Conservation (phyloP, 2,888 invertebrate genomes). For the Ametastegia equiseti region DNA sequence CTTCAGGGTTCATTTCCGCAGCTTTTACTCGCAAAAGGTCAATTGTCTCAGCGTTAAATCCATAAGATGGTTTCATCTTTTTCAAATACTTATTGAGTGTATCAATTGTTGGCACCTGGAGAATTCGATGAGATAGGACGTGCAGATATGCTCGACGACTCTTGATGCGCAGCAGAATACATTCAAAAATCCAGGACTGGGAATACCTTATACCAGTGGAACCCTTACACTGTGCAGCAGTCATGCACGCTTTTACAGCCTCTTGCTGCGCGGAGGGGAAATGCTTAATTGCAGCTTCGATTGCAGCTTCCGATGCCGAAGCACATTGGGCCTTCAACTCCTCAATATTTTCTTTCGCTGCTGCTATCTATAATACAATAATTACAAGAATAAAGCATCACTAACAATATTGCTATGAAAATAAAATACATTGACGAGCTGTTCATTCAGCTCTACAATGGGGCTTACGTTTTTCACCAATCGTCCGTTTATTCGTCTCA, state of each 20-base stretch:
- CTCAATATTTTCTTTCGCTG: neutral
- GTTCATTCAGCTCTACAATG: neutral
- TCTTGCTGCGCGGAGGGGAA: slow-evolving; percentile 1
- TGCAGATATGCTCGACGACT: slow-evolving; percentile 53
- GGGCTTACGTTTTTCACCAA: slow-evolving; percentile 16
- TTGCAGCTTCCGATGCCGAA: neutral
- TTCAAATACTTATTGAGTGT: slow-evolving; percentile 53
- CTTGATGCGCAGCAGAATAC: slow-evolving; percentile 53
- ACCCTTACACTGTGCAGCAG: slow-evolving; percentile 1
- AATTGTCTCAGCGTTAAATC: slow-evolving; percentile 54
- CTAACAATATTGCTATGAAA: neutral
- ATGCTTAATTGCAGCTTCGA: neutral
- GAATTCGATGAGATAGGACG: slow-evolving; percentile 49
- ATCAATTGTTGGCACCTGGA: slow-evolving; percentile 52
- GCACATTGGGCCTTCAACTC: slow-evolving; percentile 4
- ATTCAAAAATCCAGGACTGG: slow-evolving; percentile 52
- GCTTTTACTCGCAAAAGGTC: slow-evolving; percentile 50
- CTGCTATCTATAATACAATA: neutral
- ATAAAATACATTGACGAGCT: neutral
- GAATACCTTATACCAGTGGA: neutral
- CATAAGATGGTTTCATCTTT: slow-evolving; percentile 53
- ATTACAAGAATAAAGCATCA: neutral
- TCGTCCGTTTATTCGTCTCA: neutral
- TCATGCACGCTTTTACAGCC: neutral
- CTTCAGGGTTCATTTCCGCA: slow-evolving; percentile 44